Percentiles rank a stretch among this genome's conserved stretches.
These are phyloP conservation scores for Athene cunicularia DNA, from an alignment of 2,113 vertebrate species.

Conservation along the genomic window DNA sequence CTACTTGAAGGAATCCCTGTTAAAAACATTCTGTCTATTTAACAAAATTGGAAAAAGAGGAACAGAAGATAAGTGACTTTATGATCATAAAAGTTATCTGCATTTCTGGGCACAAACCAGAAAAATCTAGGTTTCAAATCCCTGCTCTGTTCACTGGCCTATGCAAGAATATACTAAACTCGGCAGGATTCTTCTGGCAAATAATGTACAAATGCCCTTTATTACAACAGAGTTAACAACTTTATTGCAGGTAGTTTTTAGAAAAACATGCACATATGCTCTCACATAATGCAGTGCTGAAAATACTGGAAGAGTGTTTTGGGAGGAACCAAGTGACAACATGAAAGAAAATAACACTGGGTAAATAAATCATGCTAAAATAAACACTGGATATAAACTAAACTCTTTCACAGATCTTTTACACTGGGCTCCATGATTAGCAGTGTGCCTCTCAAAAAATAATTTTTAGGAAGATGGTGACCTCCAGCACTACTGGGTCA, in stretches of 20 bases:
- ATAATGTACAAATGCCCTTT: background rate
- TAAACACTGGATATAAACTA: background rate
- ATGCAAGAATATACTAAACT: background rate
- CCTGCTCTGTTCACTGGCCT: background rate
- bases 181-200: background rate
- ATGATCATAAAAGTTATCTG: background rate
- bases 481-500: background rate
- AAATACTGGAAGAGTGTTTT: background rate
- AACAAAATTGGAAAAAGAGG: background rate
- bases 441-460: background rate
- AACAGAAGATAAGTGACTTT: background rate
- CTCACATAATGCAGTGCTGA: background rate
- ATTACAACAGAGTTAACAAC: background rate
- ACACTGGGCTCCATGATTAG: background rate
- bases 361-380: slow-evolving; percentile 16
- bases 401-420: background rate
- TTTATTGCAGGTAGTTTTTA: background rate
- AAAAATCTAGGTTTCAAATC: background rate
- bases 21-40: background rate
- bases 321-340: background rate
- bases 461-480: background rate
- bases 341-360: background rate
- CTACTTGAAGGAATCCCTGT: background rate
- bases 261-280: background rate
- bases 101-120: background rate